phyloP scores from a whole-genome alignment of 2,113 vertebrate genomes.

The Alethe diademata region DNA sequence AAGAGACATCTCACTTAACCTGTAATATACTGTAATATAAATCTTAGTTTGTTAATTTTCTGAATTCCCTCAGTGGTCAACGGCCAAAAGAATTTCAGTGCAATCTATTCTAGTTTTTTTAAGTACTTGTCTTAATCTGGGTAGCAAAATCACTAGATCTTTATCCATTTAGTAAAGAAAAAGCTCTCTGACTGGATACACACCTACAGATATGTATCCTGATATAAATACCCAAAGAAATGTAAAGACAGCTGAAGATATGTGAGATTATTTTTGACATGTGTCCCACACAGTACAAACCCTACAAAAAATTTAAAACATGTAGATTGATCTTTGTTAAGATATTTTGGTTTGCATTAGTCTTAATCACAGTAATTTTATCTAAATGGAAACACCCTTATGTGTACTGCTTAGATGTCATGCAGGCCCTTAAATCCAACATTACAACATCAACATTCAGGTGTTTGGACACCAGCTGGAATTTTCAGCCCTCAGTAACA shows the following conservation, averaged over 20 bases:
- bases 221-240: background rate
- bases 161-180: background rate
- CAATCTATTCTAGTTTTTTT: background rate
- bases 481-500: background rate
- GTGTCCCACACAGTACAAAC: background rate
- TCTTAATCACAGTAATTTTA: background rate
- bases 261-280: background rate
- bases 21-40: background rate
- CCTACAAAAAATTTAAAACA: background rate
- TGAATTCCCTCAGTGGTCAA: background rate
- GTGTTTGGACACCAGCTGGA: conserved; percentile 1
- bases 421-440: background rate
- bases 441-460: background rate
- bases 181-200: background rate
- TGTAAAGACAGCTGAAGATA: background rate
- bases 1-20: background rate
- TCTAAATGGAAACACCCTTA: conserved; percentile 11
- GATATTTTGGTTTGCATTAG: background rate
- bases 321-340: background rate
- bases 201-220: background rate
- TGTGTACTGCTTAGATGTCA: background rate
- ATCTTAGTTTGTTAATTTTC: background rate
- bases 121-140: background rate
- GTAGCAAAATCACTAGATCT: background rate
- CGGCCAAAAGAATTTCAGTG: background rate